Evolutionary conservation across 2,113 vertebrate species (phyloP).

Genomic region (Nerophis ophidion): DNA sequence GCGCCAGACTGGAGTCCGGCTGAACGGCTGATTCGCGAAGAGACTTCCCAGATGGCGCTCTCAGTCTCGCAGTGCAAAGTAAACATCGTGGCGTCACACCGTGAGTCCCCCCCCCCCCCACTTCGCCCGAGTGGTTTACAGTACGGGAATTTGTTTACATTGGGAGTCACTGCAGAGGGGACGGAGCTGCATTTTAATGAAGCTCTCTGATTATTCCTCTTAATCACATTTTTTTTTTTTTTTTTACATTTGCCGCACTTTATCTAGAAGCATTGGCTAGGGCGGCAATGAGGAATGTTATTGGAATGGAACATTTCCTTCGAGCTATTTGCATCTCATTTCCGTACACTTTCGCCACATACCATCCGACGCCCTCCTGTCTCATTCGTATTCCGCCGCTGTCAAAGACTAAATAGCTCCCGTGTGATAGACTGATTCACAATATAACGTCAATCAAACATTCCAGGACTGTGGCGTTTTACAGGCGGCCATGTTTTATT

Average conservation of each 20-base stretch:
- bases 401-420: slow-evolving; percentile 42
- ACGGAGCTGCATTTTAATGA: slow-evolving; percentile 27
- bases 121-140: slow-evolving; percentile 16
- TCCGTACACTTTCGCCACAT: slow-evolving; percentile 40
- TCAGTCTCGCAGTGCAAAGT: slow-evolving; percentile 22
- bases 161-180: not conserved
- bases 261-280: slow-evolving; percentile 11
- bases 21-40: slow-evolving; percentile 43
- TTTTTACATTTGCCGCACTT: slow-evolving; percentile 7
- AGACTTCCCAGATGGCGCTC: slow-evolving; percentile 55
- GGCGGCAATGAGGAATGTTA: slow-evolving; percentile 17
- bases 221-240: slow-evolving; percentile 40
- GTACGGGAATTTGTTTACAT: not conserved
- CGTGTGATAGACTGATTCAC: slow-evolving; percentile 61
- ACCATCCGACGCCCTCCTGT: slow-evolving; percentile 33
- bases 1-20: slow-evolving; percentile 38
- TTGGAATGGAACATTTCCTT: slow-evolving; percentile 51
- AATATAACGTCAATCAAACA: slow-evolving; percentile 67
- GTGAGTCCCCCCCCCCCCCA: not conserved
- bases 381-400: slow-evolving; percentile 59
- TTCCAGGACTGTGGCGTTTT: slow-evolving; percentile 51
- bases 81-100: slow-evolving; percentile 37
- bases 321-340: slow-evolving; percentile 62
- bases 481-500: slow-evolving; percentile 71
- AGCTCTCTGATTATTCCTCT: slow-evolving; percentile 37